phyloP scores from a whole-genome alignment of 2,888 invertebrate species.

The Caradrina kadenii region DNA sequence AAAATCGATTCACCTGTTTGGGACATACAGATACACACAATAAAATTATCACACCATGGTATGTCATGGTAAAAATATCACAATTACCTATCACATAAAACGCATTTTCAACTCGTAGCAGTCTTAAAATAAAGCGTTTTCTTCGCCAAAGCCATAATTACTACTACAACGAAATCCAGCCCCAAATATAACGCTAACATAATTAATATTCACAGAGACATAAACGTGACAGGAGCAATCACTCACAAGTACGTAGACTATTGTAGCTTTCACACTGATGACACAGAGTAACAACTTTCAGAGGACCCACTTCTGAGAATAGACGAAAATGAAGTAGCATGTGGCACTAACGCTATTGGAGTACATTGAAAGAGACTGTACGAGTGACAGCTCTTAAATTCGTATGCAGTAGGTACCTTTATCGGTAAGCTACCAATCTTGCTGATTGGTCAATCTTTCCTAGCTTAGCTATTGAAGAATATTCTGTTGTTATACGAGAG shows the following conservation, averaged over 20 bases:
- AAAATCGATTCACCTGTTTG: too few species aligned
- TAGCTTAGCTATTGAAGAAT: not conserved
- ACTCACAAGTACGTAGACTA: slow-evolving; percentile 74
- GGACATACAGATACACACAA: too few species aligned
- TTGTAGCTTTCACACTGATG: slow-evolving; percentile 65
- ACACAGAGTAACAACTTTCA: slow-evolving; percentile 15
- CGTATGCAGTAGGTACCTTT: not conserved
- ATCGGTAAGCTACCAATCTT: not conserved
- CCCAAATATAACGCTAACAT: slow-evolving; percentile 38
- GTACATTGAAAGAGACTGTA: not conserved
- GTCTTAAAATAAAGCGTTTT: slow-evolving; percentile 15
- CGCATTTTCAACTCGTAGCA: slow-evolving; percentile 10
- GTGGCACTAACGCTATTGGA: not conserved
- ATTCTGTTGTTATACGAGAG: not conserved
- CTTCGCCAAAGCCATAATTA: slow-evolving; percentile 31
- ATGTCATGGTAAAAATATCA: not conserved
- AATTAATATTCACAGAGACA: slow-evolving; percentile 72
- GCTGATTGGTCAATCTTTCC: not conserved
- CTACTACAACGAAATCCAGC: slow-evolving; percentile 32
- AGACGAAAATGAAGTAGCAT: slow-evolving; percentile 2
- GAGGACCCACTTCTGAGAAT: slow-evolving; percentile 10
- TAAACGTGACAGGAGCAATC: slow-evolving; percentile 71
- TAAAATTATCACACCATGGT: too few species aligned
- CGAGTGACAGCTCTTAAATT: not conserved
- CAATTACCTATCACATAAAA: not conserved